Conservation (phyloP, 37 sponge, comb jelly and placozoan genomes). For the Beroe ovata region DNA sequence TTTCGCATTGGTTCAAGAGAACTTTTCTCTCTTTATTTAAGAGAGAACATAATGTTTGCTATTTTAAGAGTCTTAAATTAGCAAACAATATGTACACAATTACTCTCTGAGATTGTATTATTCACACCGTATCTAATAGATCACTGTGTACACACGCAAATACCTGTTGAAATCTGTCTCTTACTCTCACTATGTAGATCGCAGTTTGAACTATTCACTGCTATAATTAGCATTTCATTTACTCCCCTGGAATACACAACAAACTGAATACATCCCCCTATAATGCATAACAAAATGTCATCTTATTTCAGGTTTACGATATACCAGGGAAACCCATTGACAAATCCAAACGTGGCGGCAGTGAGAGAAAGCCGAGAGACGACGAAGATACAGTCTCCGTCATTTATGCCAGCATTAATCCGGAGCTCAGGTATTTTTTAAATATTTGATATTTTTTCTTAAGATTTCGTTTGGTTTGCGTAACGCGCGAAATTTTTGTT, state of each 20-base stretch:
- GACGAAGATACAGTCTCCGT: constrained; percentile 50
- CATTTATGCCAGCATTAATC: constrained; percentile 44
- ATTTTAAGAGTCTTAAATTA: neutral
- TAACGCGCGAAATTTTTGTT: constrained; percentile 22
- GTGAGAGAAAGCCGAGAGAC: constrained; percentile 6
- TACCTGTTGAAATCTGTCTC: too few species aligned
- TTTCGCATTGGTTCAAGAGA: neutral
- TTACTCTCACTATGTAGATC: too few species aligned
- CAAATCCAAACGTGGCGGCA: neutral
- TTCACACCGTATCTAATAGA: too few species aligned
- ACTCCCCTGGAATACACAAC: too few species aligned
- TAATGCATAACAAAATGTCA: neutral
- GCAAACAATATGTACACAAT: too few species aligned
- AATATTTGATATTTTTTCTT: neutral
- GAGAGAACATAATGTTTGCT: too few species aligned
- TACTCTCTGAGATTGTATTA: too few species aligned
- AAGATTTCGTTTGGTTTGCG: neutral
- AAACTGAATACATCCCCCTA: too few species aligned
- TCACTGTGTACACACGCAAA: too few species aligned
- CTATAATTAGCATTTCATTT: too few species aligned
- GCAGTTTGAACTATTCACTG: too few species aligned
- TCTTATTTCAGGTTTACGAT: constrained; percentile 13
- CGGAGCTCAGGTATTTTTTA: constrained; percentile 6
- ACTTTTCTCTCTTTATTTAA: neutral
- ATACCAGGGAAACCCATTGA: constrained; percentile 38